Percentiles rank a stretch among this genome's conserved stretches.
Evolutionary conservation across 2,797 vertebrate genomes (phyloP).

Genomic region (Distichodus sexfasciatus): DNA sequence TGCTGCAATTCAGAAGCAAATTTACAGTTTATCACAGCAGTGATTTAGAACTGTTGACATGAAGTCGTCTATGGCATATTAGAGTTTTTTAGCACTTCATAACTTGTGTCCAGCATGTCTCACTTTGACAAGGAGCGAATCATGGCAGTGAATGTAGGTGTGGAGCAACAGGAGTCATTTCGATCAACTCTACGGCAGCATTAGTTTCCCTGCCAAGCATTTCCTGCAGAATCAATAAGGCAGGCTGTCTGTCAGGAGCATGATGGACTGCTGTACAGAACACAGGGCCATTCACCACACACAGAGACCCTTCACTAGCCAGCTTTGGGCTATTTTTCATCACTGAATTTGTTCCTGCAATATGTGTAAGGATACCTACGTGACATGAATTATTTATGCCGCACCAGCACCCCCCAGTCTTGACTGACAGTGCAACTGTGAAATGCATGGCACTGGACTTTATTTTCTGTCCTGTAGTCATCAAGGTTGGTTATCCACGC

Average conservation of each 20-base stretch:
- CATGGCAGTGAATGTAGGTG: constrained; percentile 37
- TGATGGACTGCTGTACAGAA: constrained; percentile 45
- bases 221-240: constrained; percentile 50
- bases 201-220: constrained; percentile 40
- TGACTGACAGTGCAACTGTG: constrained; percentile 32
- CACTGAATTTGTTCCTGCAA: constrained; percentile 47
- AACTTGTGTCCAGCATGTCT: constrained; percentile 11
- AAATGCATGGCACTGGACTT: constrained; percentile 33
- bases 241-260: constrained; percentile 41
- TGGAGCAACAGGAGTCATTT: constrained; percentile 49
- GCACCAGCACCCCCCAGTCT: constrained; percentile 13
- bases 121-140: constrained; percentile 35
- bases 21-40: not conserved
- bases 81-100: constrained; percentile 21
- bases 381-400: constrained; percentile 51
- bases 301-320: constrained; percentile 29
- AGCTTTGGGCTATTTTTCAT: constrained; percentile 50
- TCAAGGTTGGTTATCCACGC: constrained; percentile 13
- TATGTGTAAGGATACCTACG: constrained; percentile 45
- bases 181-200: constrained; percentile 44
- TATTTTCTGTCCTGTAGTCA: constrained; percentile 36
- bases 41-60: constrained; percentile 17
- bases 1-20: not conserved
- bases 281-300: constrained; percentile 22
- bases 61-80: constrained; percentile 16